Evolutionary conservation across 2,113 vertebrate species (phyloP).

Genomic region (Quiscalus mexicanus): DNA sequence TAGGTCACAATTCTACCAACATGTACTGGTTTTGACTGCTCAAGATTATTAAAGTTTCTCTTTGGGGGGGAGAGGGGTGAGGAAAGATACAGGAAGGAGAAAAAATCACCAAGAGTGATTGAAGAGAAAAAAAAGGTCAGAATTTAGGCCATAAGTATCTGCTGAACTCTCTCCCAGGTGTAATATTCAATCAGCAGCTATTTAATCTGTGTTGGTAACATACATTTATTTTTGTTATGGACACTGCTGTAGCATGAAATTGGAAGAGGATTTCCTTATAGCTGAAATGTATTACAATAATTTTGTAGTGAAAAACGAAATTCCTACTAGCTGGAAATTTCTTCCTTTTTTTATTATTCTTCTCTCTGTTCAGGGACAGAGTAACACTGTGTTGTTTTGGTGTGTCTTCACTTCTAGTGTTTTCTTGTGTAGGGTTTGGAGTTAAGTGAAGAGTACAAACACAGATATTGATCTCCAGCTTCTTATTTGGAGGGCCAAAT

Average conservation of each 20-base stretch:
- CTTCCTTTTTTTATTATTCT: neutral
- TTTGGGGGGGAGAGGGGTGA: accelerated
- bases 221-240: slow-evolving; percentile 54
- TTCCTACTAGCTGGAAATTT: neutral
- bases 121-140: neutral
- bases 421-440: neutral
- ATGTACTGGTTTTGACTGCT: accelerated
- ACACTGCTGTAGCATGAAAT: slow-evolving; percentile 68
- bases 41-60: neutral
- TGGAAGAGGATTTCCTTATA: slow-evolving; percentile 58
- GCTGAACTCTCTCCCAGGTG: neutral
- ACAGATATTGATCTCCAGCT: neutral
- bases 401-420: neutral
- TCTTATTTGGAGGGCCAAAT: neutral
- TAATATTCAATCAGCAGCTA: slow-evolving; percentile 31
- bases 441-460: neutral
- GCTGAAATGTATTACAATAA: slow-evolving; percentile 36
- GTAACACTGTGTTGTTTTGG: neutral
- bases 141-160: neutral
- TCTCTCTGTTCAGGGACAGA: neutral
- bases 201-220: slow-evolving; percentile 20
- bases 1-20: neutral
- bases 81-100: neutral
- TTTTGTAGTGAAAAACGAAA: slow-evolving; percentile 19
- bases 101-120: neutral